A percentile compares a stretch with the other conserved stretches of the same genome.
These are phyloP conservation scores for Parapristionchus giblindavisi DNA, from an alignment of 2,888 invertebrate genomes.

Conservation along the genomic window DNA sequence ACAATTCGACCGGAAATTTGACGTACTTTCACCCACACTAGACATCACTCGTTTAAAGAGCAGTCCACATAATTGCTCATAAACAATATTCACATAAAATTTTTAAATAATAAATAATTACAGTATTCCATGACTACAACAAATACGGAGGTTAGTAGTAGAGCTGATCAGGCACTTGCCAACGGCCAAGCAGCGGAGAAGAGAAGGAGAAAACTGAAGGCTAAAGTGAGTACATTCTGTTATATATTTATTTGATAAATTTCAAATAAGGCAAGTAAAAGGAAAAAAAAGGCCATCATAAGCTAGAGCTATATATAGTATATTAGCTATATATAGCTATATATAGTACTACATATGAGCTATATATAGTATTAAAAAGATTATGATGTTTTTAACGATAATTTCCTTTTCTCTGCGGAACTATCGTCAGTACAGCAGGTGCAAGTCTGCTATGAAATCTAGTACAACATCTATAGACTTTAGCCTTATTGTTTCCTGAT, in stretches of 20 bases:
- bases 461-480: no score
- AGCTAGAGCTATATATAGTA: background rate
- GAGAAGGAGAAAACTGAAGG: constrained; percentile 51
- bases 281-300: constrained; percentile 1
- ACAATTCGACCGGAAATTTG: background rate
- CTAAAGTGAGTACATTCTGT: constrained; percentile 21
- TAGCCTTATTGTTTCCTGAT: no score
- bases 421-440: no score
- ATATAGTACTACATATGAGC: no score
- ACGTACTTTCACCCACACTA: background rate
- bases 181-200: constrained; percentile 46
- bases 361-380: no score
- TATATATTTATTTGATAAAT: background rate
- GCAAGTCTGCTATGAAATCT: no score
- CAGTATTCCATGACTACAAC: constrained; percentile 30
- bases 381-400: no score
- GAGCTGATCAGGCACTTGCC: constrained; percentile 22
- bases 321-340: no score
- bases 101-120: no score
- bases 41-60: background rate
- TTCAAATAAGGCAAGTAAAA: background rate
- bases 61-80: no score
- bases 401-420: no score
- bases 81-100: no score
- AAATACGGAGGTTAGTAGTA: background rate